These are phyloP conservation scores for Brienomyrus longianalis DNA, from an alignment of 2,113 vertebrate genomes.

Conservation along the genomic window DNA sequence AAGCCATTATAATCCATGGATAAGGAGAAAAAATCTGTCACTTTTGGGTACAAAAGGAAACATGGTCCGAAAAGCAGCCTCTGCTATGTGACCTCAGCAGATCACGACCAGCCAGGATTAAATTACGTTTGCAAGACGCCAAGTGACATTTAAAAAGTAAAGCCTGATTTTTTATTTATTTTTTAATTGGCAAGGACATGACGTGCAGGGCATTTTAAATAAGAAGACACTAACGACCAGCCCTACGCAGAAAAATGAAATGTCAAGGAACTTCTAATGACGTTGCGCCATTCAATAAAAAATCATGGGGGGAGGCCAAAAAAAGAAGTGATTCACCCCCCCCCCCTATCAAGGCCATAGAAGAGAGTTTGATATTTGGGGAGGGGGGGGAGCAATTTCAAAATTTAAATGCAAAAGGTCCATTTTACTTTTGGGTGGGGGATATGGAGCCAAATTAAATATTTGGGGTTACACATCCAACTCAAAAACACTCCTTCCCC, in stretches of 20 bases:
- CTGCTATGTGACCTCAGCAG: background rate
- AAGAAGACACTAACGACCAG: background rate
- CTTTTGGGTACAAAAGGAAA: background rate
- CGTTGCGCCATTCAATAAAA: background rate
- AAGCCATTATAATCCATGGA: background rate
- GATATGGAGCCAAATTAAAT: background rate
- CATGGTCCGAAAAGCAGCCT: background rate
- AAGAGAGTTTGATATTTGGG: too few species aligned
- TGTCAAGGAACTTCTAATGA: background rate
- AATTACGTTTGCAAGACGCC: background rate
- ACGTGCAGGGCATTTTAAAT: background rate
- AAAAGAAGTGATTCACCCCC: background rate
- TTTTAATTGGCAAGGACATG: background rate
- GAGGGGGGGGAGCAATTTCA: too few species aligned
- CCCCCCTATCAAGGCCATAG: background rate
- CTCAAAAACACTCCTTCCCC: too few species aligned
- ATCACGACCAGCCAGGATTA: background rate
- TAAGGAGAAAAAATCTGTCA: background rate
- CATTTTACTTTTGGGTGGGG: background rate
- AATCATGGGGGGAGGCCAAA: background rate
- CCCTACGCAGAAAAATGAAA: background rate
- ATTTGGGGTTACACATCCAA: background rate
- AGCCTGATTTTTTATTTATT: background rate
- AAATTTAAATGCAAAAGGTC: too few species aligned
- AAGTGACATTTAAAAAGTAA: constrained; percentile 9